Conservation (phyloP, 1,140 invertebrate genomes). For the Belonocnema kinseyi region DNA sequence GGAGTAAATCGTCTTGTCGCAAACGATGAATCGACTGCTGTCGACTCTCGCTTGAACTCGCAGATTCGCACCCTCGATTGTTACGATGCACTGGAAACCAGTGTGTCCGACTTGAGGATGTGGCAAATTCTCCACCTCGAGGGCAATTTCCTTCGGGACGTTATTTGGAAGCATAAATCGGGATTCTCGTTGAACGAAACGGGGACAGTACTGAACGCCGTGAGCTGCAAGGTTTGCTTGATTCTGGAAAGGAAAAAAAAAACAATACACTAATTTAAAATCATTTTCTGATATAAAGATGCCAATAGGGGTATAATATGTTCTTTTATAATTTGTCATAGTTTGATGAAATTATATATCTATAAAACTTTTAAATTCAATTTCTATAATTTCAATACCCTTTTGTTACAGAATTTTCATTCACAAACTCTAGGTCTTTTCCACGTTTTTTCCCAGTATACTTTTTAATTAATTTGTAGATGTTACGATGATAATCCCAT, state of each 20-base stretch:
- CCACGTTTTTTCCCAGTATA: too few species aligned
- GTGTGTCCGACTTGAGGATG: slow-evolving; percentile 90
- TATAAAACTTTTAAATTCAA: too few species aligned
- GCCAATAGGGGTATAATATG: too few species aligned
- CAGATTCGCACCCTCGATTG: slow-evolving; percentile 93
- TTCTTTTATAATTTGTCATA: too few species aligned
- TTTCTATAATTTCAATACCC: too few species aligned
- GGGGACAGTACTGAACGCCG: slow-evolving; percentile 87
- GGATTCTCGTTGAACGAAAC: slow-evolving; percentile 80
- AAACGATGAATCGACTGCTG: slow-evolving; percentile 88
- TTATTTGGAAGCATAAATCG: slow-evolving; percentile 90
- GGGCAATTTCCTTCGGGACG: slow-evolving; percentile 89
- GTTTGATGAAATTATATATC: too few species aligned
- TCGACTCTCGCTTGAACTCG: slow-evolving; percentile 90
- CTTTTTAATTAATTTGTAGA: too few species aligned
- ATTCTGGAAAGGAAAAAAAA: slow-evolving; percentile 75
- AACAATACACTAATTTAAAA: neutral
- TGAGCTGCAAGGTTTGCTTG: slow-evolving; percentile 83
- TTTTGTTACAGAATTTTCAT: too few species aligned
- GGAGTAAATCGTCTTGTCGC: slow-evolving; percentile 93
- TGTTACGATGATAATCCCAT: too few species aligned
- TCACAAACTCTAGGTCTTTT: too few species aligned
- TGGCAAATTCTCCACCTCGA: slow-evolving; percentile 93
- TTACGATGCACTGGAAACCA: slow-evolving; percentile 93
- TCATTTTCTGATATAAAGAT: too few species aligned